Base-by-base conservation (phyloP, 2,888 invertebrate genomes). In the Stictocephala bisonia region DNA sequence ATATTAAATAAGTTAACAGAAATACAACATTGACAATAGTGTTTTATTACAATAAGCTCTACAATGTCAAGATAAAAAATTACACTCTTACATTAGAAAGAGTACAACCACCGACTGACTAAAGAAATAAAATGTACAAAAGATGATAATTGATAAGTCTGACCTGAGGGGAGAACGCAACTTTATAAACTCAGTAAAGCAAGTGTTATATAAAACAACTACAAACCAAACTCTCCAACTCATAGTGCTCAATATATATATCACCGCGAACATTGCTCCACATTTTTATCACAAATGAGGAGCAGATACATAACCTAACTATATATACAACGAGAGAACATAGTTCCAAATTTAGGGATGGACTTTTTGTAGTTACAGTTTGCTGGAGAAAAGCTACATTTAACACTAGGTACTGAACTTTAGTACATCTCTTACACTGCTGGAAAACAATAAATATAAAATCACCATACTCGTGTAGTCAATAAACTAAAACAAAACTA, bases 271-370 rank as follows among this genome's bases (percentile, higher is more conserved):
- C 24, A 64, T 41, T 44, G 7, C 24, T 26, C 64, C 64, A 15
- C 64, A 64, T 64, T 64, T 22, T 64, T 64, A 64, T 64, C 64
- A 64, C 27, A 44, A 64, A 64, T 64, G 64, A 44, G 64, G 64
- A 64, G 13, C 44, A 44, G 64, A n/a, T 40, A 15, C 64, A 44
- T 64, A 64, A 26, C 64, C 64, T 64, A 64, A 64, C 44, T 15
- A 64, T 64, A 64, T 64, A 15, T 64, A 64, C 64, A 64, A 26
- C 64, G 64, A 64, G 24, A 64, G 44, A 64, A 64, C 64, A 40
- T 27, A 64, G 40, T 41, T 18, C 27, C 56, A 56, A 11, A 44
- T 64, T 64, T 44, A 64, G 64, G 64, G 64, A 64, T 64, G 64
- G 64, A 64, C 64, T 26, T 27, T 15, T n/a, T n/a, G n/a, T n/a